phyloP scores from a whole-genome alignment of 2,797 vertebrate genomes.

The Melanotaenia pygmaea region DNA sequence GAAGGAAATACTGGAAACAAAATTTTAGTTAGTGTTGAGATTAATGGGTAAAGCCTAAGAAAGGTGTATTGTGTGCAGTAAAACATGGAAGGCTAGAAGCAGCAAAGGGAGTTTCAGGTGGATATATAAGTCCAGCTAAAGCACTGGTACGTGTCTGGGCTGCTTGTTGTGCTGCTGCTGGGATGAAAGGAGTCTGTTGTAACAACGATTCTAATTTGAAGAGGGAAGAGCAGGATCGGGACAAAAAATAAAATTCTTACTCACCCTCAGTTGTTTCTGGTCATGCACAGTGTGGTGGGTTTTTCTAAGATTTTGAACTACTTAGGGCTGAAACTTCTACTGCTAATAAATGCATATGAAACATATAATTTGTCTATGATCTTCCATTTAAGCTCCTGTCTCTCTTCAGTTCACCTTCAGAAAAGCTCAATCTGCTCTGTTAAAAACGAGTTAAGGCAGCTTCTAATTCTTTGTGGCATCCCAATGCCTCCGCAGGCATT shows the following conservation, averaged over 20 bases:
- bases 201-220: slow-evolving; percentile 29
- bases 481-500: neutral
- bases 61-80: neutral
- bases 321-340: neutral
- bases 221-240: slow-evolving; percentile 5
- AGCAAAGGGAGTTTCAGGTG: slow-evolving; percentile 23
- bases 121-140: slow-evolving; percentile 27
- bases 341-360: neutral
- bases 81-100: neutral
- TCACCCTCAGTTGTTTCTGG: neutral
- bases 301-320: neutral
- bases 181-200: slow-evolving; percentile 38
- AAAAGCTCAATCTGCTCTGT: neutral
- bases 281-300: neutral
- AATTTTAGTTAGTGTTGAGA: slow-evolving; percentile 23
- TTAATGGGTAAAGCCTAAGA: neutral
- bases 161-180: slow-evolving; percentile 9
- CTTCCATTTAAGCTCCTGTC: neutral
- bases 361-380: neutral
- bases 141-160: slow-evolving; percentile 10
- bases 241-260: neutral
- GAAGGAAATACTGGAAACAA: slow-evolving; percentile 5
- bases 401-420: neutral
- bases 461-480: neutral
- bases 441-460: neutral